Conservation (phyloP, 1,140 invertebrate genomes). For the Cyrtorhinus lividipennis region DNA sequence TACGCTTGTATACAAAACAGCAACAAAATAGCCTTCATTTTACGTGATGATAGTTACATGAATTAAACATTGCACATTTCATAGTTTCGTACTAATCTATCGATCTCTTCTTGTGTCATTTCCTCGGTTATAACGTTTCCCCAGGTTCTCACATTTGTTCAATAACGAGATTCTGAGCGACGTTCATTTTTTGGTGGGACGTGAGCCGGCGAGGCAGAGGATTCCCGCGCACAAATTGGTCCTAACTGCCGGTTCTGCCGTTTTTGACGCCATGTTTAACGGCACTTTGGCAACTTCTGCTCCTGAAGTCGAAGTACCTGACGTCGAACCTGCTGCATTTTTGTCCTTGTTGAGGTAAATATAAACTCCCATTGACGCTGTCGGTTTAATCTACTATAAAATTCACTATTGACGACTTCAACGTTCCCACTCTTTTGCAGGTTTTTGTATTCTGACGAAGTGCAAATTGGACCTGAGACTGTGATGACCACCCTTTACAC, state of each 20-base stretch:
- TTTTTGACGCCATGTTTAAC: conserved; percentile 82
- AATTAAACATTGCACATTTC: too few species aligned
- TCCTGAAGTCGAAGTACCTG: conserved; percentile 62
- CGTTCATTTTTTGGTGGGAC: conserved; percentile 64
- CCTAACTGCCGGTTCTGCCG: conserved; percentile 62
- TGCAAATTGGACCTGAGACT: conserved; percentile 70
- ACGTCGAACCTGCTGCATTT: conserved; percentile 68
- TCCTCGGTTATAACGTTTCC: background rate
- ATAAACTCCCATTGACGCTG: conserved; percentile 24
- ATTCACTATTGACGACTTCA: background rate
- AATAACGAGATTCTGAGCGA: conserved; percentile 69
- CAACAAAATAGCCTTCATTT: too few species aligned
- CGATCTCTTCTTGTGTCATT: too few species aligned
- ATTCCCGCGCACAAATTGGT: conserved; percentile 78
- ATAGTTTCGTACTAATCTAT: too few species aligned
- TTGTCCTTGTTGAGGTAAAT: conserved; percentile 46
- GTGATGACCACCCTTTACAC: conserved; percentile 78
- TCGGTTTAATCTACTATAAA: background rate
- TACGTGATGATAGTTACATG: too few species aligned
- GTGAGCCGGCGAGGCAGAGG: conserved; percentile 47
- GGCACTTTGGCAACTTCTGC: conserved; percentile 49
- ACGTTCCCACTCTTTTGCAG: conserved; percentile 31
- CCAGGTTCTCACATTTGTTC: conserved; percentile 56
- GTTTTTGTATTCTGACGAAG: conserved; percentile 71
- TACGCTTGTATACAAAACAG: too few species aligned